A percentile compares a stretch with the other conserved stretches of the same genome.
Conservation (phyloP, 2,113 vertebrate species). For the Pandion haliaetus region DNA sequence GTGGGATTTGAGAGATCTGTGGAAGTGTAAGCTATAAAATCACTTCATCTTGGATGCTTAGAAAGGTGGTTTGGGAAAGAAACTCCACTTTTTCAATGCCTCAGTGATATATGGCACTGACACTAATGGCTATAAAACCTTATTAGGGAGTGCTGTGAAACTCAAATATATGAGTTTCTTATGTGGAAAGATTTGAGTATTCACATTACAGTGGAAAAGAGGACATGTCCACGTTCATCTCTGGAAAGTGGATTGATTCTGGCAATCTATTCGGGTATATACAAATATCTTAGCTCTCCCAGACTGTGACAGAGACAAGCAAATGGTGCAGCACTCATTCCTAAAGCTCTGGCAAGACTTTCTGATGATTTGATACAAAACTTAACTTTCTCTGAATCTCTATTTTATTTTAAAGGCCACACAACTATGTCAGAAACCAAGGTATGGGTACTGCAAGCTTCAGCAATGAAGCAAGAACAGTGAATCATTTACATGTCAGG, state of each 20-base stretch:
- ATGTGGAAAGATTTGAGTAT: slow-evolving; percentile 62
- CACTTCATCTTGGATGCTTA: slow-evolving; percentile 69
- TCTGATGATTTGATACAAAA: neutral
- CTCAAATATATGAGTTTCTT: slow-evolving; percentile 69
- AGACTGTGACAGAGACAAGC: slow-evolving; percentile 6
- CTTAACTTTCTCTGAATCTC: neutral
- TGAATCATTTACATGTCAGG: neutral
- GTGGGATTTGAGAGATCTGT: slow-evolving; percentile 63
- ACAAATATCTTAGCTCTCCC: slow-evolving; percentile 34
- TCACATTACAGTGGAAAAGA: slow-evolving; percentile 56
- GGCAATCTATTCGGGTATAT: slow-evolving; percentile 47
- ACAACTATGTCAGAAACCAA: neutral
- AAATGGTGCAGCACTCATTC: neutral
- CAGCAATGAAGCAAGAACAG: neutral
- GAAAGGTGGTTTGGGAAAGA: slow-evolving; percentile 67
- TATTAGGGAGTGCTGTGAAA: slow-evolving; percentile 66
- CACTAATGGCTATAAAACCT: slow-evolving; percentile 66
- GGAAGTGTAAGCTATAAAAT: slow-evolving; percentile 66
- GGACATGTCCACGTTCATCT: slow-evolving; percentile 51
- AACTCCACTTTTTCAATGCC: slow-evolving; percentile 66
- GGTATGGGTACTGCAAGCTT: neutral
- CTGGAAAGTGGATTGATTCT: slow-evolving; percentile 55
- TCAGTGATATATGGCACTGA: slow-evolving; percentile 64
- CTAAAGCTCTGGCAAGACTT: neutral
- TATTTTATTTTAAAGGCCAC: neutral